Evolutionary conservation across 2,113 vertebrate genomes (phyloP), one percentile per base, ranked within the genome.

Genomic region (Ibidorhyncha struthersii): DNA sequence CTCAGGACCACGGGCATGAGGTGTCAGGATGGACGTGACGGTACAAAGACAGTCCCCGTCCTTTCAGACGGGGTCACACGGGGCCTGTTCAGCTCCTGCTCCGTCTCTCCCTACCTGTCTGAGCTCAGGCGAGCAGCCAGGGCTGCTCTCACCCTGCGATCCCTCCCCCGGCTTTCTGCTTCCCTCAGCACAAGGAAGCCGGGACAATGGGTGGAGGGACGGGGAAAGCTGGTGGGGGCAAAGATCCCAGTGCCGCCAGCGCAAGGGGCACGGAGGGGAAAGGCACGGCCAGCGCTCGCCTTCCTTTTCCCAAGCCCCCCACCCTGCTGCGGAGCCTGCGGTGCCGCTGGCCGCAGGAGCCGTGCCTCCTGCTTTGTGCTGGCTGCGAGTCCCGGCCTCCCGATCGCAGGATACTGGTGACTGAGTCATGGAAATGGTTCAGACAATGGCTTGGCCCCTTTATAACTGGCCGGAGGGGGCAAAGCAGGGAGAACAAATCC

Each of bases 361-460:
- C 4, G 25, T 26, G 95, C 69, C 86, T 59, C 83, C 43, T 32
- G 26, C 56, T 67, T 29, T 38, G 63, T 25, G 89, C 93, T 27
- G 77, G 56, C 92, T 45, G 74, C 21, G 20, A 26, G 83, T 82
- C 61, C 93, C 78, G 19, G 89, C 73, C 14, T 83, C 84, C 13
- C 13, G 71, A 74, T 62, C 18, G 74, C 89, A 96, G 97, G 96
- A 97, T 93, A 49, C 49, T 86, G 55, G 94, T 50, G 88, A 40
- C 67, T 95, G 97, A 96, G 91, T 97, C 97, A 97, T 84, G 97
- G 97, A 94, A 96, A 94, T 87, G 96, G 80, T 50, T 88, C 83
- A 91, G 94, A 97, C 97, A 98, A 98, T 97, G 96, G 91, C 92
- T 92, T 79, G 97, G 96, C 97, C 95, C 63, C 58, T 96, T 80